Base-by-base conservation (phyloP, 2,888 invertebrate genomes). In the Euphydryas editha region DNA sequence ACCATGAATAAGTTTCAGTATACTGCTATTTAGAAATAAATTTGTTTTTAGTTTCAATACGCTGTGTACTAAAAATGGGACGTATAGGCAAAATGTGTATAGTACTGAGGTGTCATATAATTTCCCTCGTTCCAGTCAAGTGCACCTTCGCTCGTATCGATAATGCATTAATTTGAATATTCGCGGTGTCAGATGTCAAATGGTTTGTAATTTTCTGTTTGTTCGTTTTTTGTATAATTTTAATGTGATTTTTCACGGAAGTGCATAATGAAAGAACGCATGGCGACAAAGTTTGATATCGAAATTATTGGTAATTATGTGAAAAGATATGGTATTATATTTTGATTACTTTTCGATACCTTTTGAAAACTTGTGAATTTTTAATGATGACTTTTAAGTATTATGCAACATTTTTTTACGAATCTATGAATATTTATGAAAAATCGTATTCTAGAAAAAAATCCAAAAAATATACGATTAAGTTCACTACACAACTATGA, bases 181-280 rank as follows among this genome's bases (percentile, higher is more conserved):
- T 92, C 92, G 90, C 91, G 88, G 92, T 92, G 92, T 92, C 92
- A 92, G 86, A 92, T 92, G 92, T 92, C 92, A 92, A 92, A 91
- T 90, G 90, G 87, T 90, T 89, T 82, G 87, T 92, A 92, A 92
- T 92, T 92, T 89, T 82, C 78, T 85, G 81, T 87, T 85, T 87
- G 84, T 88, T 79, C 78, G 75, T 80, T 82, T 81, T 81, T 83
- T 77, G 57, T 69, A 74, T 76, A 13, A 11, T 47, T 20, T 20
- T 85, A 81, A 85, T 85, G 81, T 80, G 78, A 83, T 84, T 87
- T 81, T 76, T 75, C 76, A 82, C 82, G 84, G 86, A 86, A 84
- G 78, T 83, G 75, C 73, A 68, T 79, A 81, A 79, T 76, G 69
- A 72, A 70, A 69, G 70, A 65, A 51, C 21, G 49, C 24, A 24